These are phyloP conservation scores for Zosterops borbonicus DNA, from an alignment of 2,113 vertebrate species.

Conservation along the genomic window DNA sequence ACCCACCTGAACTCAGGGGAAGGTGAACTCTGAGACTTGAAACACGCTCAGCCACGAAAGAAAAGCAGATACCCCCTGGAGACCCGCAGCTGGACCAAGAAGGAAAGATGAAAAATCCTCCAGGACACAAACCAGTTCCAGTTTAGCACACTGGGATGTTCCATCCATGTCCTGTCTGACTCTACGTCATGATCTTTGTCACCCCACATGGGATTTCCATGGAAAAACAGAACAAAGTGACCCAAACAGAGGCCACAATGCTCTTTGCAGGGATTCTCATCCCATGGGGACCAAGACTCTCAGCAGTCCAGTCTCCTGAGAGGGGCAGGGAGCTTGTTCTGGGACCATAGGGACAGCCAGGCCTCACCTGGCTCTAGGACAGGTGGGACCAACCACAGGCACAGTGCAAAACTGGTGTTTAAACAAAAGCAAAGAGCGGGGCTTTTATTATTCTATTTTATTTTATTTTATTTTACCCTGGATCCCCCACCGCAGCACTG, in stretches of 20 bases:
- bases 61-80: neutral
- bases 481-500: neutral
- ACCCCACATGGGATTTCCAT: neutral
- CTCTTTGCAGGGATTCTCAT: neutral
- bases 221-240: neutral
- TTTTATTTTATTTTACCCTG: too few relatives aligned
- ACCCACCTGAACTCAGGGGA: neutral
- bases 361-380: neutral
- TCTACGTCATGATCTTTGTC: neutral
- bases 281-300: neutral
- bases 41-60: neutral
- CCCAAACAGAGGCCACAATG: fast-evolving
- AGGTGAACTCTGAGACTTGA: neutral
- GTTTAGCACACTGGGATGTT: neutral
- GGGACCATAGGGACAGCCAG: neutral
- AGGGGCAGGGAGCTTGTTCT: neutral
- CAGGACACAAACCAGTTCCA: neutral
- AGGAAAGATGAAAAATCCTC: neutral
- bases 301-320: neutral
- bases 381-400: neutral
- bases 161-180: neutral
- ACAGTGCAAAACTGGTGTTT: neutral
- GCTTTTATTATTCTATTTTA: too few relatives aligned
- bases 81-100: neutral
- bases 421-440: neutral